Evolutionary conservation across 2,888 invertebrate genomes (phyloP), one percentile per base, ranked within the genome.

Genomic region (Troglohyphantes excavatus): DNA sequence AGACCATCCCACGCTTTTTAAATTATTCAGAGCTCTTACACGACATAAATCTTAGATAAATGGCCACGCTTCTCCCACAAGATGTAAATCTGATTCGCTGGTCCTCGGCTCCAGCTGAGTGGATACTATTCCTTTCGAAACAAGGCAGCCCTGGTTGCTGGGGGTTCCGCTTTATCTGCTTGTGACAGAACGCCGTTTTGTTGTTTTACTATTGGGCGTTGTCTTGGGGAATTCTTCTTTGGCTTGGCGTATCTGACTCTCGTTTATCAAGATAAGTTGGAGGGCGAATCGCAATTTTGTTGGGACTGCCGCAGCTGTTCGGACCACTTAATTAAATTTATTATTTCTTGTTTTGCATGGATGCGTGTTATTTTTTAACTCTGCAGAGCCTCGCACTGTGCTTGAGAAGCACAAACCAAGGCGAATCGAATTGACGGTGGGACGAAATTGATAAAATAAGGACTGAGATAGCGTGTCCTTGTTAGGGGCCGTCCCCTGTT

Each of bases 121-220:
- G 53, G 33, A 27, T 19, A 29, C 33, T 7, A 68, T 68, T 33
- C 29, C 33, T 68, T 68, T 68, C 9, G 9, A 63, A 26, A 19
- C 26, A 21, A 19, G 0, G 21, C 17, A n/a, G 59, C 17, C n/a
- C n/a, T n/a, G n/a, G 0, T 59, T 39, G n/a, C 33, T 39, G 11
- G 68, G 39, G 21, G n/a, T 39, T 33, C 43, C 21, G 23, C 7
- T 26, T 46, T 23, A 46, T 72, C 68, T 5, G 17, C 26, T 3
- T 43, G 27, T 53, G 33, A 26, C 46, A 26, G 26, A 53, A n/a
- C 17, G 23, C 46, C 39, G 39, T 70, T 23, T 39, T 43, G 21
- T 13, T 11, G 19, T 72, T 72, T n/a, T 72, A 72, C 23, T 26
- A 33, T 2, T 46, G 27, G 72, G 72, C 72, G 72, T 72, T 26